Conservation (phyloP, 2,113 vertebrate genomes). For the Agapornis roseicollis region DNA sequence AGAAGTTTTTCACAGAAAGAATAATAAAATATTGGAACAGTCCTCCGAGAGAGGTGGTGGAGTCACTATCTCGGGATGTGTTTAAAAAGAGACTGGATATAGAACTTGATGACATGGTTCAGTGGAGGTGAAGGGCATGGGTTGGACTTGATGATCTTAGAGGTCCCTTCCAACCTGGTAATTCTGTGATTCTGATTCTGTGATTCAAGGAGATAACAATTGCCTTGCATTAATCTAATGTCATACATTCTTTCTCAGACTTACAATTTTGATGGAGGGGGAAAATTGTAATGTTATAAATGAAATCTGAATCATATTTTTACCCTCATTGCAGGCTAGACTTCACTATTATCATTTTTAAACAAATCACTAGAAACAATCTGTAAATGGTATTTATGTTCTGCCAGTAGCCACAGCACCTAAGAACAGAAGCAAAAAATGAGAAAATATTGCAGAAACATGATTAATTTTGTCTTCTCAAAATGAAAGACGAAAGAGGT, state of each 20-base stretch:
- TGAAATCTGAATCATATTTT: background rate
- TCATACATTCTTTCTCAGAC: background rate
- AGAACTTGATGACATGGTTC: too few relatives aligned
- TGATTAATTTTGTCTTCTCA: background rate
- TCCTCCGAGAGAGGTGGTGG: too few relatives aligned
- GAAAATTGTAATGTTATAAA: background rate
- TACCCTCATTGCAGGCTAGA: background rate
- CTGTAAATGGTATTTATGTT: background rate
- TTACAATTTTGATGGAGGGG: background rate
- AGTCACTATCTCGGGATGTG: too few relatives aligned
- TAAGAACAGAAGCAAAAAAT: background rate
- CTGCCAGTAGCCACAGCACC: background rate
- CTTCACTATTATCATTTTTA: background rate
- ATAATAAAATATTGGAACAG: too few relatives aligned
- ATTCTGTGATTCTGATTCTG: too few relatives aligned
- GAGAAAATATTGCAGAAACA: background rate
- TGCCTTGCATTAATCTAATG: background rate
- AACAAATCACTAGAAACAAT: background rate
- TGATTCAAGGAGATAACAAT: background rate
- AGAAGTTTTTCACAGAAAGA: too few relatives aligned
- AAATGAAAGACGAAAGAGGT: background rate
- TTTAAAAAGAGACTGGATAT: too few relatives aligned
- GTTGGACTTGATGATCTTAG: too few relatives aligned
- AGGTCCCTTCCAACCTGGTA: too few relatives aligned
- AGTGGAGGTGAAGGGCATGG: too few relatives aligned